phyloP scores from a whole-genome alignment of 1,140 invertebrate genomes.

The Telenomus remus region DNA sequence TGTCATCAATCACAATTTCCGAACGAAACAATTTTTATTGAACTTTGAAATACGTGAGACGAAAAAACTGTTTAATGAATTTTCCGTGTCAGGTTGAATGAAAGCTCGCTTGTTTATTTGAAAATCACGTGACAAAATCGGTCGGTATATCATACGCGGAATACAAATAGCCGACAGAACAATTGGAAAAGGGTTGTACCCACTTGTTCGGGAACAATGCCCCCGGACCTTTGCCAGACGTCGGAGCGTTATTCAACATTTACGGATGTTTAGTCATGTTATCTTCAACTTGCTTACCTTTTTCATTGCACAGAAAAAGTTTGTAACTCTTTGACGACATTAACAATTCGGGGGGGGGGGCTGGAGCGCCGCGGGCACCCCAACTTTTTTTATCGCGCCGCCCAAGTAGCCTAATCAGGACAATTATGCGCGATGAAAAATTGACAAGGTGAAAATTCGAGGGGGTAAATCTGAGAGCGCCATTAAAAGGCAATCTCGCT shows the following conservation, averaged over 20 bases:
- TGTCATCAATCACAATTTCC: too few relatives aligned
- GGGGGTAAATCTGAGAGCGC: background rate
- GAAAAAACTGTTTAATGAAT: too few relatives aligned
- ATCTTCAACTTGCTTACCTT: slow-evolving; percentile 35
- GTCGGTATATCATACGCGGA: background rate
- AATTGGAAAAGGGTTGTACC: slow-evolving; percentile 3
- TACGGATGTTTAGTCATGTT: slow-evolving; percentile 38
- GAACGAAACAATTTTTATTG: too few relatives aligned
- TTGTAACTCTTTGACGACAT: slow-evolving; percentile 42
- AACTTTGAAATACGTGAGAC: too few relatives aligned
- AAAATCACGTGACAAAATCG: background rate
- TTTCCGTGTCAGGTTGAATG: too few relatives aligned
- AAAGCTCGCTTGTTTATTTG: too few relatives aligned
- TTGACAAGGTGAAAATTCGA: background rate
- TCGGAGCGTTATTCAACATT: slow-evolving; percentile 28
- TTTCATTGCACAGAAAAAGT: slow-evolving; percentile 21
- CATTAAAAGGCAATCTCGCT: slow-evolving; percentile 56
- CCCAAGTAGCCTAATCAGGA: slow-evolving; percentile 12
- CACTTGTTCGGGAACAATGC: slow-evolving; percentile 6
- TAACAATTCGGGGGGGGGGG: slow-evolving; percentile 32
- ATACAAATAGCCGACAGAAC: slow-evolving; percentile 3
- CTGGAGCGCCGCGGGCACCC: slow-evolving; percentile 1
- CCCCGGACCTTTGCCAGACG: slow-evolving; percentile 6
- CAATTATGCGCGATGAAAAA: background rate
- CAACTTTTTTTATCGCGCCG: slow-evolving; percentile 5